Evolutionary conservation across 92 coral and sea anemone species (phyloP), one percentile per base, ranked within the genome.

Genomic region (Isaurus tuberculatus): DNA sequence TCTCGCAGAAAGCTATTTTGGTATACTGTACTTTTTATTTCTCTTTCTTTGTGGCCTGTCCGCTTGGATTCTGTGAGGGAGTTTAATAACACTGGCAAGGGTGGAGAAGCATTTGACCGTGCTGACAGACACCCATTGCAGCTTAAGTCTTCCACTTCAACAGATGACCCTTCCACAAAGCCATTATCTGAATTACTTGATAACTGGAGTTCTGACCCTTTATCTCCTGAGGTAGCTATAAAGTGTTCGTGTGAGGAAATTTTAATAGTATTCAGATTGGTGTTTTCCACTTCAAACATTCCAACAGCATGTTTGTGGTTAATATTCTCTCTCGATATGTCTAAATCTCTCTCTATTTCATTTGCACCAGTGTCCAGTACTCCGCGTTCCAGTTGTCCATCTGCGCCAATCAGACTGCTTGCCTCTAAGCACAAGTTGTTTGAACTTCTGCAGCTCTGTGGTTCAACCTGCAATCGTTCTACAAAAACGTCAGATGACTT

Each of bases 51-150:
- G 14, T 32, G 15, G 22, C 37, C 70, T 60, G 82, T n/a, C 22
- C 82, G 82, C 19, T 77, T 77, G 32, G 69, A 31, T 22, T 36
- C 58, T 26, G 48, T 34, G 15, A 55, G 69, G 14, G 69, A 77
- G 22, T 53, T 70, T 60, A 77, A 77, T 19, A 77, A 48, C 20
- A 57, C 51, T 8, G 55, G 48, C 32, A 77, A 37, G 16, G 82
- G 82, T 3, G 65, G 69, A 36, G 69, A 10, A 55, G 9, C n/a
- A 2, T 40, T 19, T 15, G 82, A 22, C 20, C 22, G 53, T 20
- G 51, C 5, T 58, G 27, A 15, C 36, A 25, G 8, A 2, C 23
- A 26, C 7, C 25, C 70, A 77, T 19, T 20, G n/a, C 6, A 20
- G 55, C 6, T 20, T 1, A 25, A 77, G 23, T 11, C 53, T 37